A percentile compares a stretch with the other conserved stretches of the same genome.
Conservation (phyloP, 2,797 vertebrate genomes). For the Melanotaenia pygmaea region DNA sequence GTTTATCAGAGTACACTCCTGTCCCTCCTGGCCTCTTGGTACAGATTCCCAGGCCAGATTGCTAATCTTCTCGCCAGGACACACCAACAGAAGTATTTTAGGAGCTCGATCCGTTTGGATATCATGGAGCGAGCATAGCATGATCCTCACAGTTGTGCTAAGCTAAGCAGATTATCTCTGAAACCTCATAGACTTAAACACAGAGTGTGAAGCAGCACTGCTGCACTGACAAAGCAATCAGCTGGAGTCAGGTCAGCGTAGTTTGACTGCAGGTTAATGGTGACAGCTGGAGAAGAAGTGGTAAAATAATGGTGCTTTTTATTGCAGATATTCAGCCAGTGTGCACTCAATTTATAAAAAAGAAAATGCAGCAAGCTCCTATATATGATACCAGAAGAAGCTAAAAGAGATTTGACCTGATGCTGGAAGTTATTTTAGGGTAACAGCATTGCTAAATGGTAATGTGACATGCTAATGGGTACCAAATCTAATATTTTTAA, state of each 20-base stretch:
- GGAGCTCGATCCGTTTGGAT: conserved; percentile 66
- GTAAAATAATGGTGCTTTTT: not conserved
- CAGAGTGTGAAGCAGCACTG: conserved; percentile 38
- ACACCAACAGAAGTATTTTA: conserved; percentile 72
- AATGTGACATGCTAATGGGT: not conserved
- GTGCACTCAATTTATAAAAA: not conserved
- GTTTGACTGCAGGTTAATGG: conserved; percentile 7
- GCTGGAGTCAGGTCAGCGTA: conserved; percentile 1
- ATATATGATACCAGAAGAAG: not conserved
- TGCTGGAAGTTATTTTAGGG: not conserved
- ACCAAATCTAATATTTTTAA: not conserved
- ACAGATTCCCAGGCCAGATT: conserved; percentile 49
- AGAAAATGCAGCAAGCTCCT: not conserved
- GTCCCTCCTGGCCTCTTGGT: conserved; percentile 28
- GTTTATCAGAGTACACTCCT: conserved; percentile 39
- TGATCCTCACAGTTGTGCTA: conserved; percentile 68
- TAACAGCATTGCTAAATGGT: not conserved
- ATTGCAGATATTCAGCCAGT: not conserved
- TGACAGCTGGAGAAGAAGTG: not conserved
- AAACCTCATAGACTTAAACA: conserved; percentile 37
- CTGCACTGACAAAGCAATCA: conserved; percentile 20
- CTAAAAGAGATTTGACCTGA: not conserved
- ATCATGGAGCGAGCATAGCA: conserved; percentile 60
- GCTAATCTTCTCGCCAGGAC: conserved; percentile 68
- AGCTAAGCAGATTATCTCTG: conserved; percentile 73